Evolutionary conservation across 1,140 invertebrate species (phyloP).

Genomic region (Octopus bimaculoides): DNA sequence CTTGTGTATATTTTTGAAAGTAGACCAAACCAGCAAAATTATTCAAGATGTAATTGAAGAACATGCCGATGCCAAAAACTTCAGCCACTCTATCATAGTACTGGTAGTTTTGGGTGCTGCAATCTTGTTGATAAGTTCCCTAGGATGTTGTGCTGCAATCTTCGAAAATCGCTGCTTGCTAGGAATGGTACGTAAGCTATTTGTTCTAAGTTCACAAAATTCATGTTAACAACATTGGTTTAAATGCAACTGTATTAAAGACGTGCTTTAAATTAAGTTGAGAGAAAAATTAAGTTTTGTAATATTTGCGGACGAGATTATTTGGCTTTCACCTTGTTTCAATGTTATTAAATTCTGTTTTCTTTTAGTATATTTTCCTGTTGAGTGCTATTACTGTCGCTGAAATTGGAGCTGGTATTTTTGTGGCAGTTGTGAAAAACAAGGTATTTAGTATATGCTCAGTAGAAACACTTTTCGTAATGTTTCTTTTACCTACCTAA

Average conservation of each 20-base stretch:
- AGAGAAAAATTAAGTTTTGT: background rate
- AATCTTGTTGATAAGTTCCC: background rate
- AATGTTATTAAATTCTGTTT: background rate
- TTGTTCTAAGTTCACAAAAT: background rate
- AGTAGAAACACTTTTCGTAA: background rate
- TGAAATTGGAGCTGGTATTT: background rate
- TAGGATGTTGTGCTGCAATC: constrained; percentile 5
- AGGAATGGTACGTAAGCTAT: background rate
- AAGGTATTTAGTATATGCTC: background rate
- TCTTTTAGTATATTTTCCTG: background rate
- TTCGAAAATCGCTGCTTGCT: background rate
- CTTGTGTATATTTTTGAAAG: background rate
- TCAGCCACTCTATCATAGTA: background rate
- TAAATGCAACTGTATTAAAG: background rate
- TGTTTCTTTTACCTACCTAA: background rate
- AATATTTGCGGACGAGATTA: background rate
- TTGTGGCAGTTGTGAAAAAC: background rate
- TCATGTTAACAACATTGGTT: background rate
- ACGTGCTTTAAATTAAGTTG: background rate
- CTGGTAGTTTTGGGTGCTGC: background rate
- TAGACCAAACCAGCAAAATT: background rate
- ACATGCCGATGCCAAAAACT: background rate
- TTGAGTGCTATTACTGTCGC: background rate
- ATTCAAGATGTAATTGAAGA: constrained; percentile 4
- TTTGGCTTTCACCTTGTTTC: background rate